Evolutionary conservation across 2,888 invertebrate genomes (phyloP), one percentile per base, ranked within the genome.

Genomic region (Chorisops tibialis): DNA sequence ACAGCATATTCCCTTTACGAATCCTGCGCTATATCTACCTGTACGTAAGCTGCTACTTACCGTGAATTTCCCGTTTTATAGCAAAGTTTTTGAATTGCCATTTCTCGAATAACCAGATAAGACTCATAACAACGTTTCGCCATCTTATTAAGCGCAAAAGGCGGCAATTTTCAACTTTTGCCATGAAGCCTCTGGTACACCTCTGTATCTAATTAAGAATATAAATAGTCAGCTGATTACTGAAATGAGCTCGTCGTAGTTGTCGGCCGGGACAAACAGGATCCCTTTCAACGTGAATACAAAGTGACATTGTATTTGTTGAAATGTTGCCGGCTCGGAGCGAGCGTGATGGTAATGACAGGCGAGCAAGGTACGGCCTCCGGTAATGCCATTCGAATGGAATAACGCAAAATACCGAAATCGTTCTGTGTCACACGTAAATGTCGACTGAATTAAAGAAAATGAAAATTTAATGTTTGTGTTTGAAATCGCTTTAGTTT

Each of bases 181-280:
- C 35, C 47, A 56, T 56, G 22, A 59, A 59, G 59, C 49, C 47
- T 16, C 38, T 19, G 21, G 59, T 59, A 49, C 37, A 47, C 59
- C 59, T 59, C 19, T 59, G 59, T 59, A 59, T 59, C 48, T 59
- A 59, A 59, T 59, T 59, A 48, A 45, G 48, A 59, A 59, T 48
- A 49, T 59, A 59, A 59, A 58, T 58, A 58, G 45, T 58, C 19
- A 12, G 35, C 48, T 59, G 59, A 47, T 59, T 59, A 49, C 39
- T 16, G 16, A 16, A 59, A 37, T 59, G 56, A n/a, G n/a, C n/a
- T 21, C 12, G 30, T 30, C 18, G 3, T 45, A 5, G 45, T 7
- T 56, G 56, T 45, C 30, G 35, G 56, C n/a, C n/a, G n/a, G n/a
- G 22, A 6, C 41, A 54, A 41, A 39, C 41, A 41, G 41, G 9